Evolutionary conservation across 2,113 vertebrate genomes (phyloP), one percentile per base, ranked within the genome.

Genomic region (Prochilodus magdalenae): DNA sequence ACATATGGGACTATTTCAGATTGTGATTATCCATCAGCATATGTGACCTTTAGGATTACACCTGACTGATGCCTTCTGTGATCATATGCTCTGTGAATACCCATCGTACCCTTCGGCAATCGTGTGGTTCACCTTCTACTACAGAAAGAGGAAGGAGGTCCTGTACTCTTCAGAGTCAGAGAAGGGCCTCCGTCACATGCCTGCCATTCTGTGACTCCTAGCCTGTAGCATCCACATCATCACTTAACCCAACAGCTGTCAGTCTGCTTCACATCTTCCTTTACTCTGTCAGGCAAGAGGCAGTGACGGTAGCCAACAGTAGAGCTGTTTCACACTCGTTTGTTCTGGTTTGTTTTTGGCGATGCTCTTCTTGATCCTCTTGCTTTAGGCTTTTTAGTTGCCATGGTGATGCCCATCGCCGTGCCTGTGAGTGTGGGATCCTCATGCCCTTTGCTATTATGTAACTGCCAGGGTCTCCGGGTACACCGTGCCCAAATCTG

Each of bases 401-500:
- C 81, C n/a, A 26, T 72, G 59, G 74, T 63, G 36, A 77, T 83
- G 81, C 81, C 81, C 75, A 36, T 77, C 72, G 47, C 55, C 72
- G 22, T 77, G 74, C 75, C 60, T 74, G 65, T 22, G 73, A 83
- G 60, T 76, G 84, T 83, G 84, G 81, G 84, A 86, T 75, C 69
- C 76, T 70, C 22, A 22, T 80, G 76, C 65, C 84, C 84, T 83
- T 86, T 80, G 40, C 57, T 40, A 63, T 86, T 83, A 67, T 79
- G 51, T 77, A 83, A 83, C 15, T 40, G 13, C 11, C 12, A 29
- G 77, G 60, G 47, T 78, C 80, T 74, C 67, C 24, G 62, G 75
- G 77, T 55, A 30, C 80, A 79, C 81, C 53, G 73, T 33, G 84
- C 57, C 74, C 81, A 63, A 27, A 77, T 77, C 30, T 53, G 69